Base-by-base conservation (phyloP, 30 jellyfish, hydroid and myxozoan genomes). In the Hydra vulgaris region DNA sequence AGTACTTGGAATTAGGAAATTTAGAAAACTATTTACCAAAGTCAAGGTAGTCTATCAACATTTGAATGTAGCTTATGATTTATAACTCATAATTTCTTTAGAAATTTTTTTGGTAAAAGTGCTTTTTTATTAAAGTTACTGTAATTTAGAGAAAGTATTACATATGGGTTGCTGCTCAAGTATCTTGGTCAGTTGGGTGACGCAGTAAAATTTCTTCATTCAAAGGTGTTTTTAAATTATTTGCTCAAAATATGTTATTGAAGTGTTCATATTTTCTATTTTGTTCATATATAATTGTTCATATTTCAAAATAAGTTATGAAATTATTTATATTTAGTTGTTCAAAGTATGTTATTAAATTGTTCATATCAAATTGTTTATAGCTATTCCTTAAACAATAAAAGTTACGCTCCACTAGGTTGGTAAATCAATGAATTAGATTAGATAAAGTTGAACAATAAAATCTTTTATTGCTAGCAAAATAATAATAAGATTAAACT, bases 1-100 rank as follows among this genome's bases (percentile, higher is more conserved):
- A 88, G 79, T 83, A 17, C 75, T 79, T 88, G 87, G 84, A 82
- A 12, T 76, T 84, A 0, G 96, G 96, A 26, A 73, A 86, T 24
- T 66, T 88, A 27, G 94, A 84, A 53, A 76, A 21, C 0, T 79
- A 79, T 54, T 84, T 88, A 17, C 7, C 27, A 7, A 17, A 25
- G 0, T 72, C 77, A 26, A 54, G 89, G 96, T 88, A 79, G 19
- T n/a, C n/a, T n/a, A n/a, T n/a, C n/a, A n/a, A n/a, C n/a, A n/a
- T n/a, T n/a, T n/a, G n/a, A n/a, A n/a, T n/a, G n/a, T n/a, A n/a
- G n/a, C n/a, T n/a, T n/a, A n/a, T n/a, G n/a, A n/a, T n/a, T n/a
- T n/a, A n/a, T n/a, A n/a, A n/a, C n/a, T n/a, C n/a, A 40, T 40
- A 40, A 40, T 3, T 3, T 40, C 61, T 40, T 40, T 40, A 40